phyloP scores from a whole-genome alignment of 2,113 vertebrate genomes.

The Clupea harengus region DNA sequence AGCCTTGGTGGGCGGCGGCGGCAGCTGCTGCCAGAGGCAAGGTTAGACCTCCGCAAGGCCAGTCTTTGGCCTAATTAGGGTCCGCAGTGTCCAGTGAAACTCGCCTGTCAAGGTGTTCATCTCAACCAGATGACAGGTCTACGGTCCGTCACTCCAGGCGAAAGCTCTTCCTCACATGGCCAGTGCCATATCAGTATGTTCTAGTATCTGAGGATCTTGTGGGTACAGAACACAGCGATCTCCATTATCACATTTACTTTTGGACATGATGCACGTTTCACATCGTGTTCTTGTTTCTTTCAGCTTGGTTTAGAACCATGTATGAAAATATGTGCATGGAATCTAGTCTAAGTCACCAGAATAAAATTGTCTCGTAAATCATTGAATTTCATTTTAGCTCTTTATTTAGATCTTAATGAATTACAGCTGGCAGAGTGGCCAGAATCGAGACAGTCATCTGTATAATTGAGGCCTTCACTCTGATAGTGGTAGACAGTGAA shows the following conservation, averaged over 20 bases:
- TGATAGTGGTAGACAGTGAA: neutral
- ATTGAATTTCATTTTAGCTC: neutral
- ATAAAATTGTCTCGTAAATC: neutral
- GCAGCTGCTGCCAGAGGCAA: constrained; percentile 39
- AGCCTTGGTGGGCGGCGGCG: constrained; percentile 26
- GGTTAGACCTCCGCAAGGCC: constrained; percentile 19
- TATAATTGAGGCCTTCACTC: neutral
- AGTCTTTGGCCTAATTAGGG: neutral
- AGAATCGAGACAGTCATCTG: neutral
- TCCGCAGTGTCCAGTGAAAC: neutral
- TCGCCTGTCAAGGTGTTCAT: neutral
- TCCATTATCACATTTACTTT: neutral
- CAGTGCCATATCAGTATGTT: neutral
- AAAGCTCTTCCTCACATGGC: neutral
- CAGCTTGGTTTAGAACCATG: neutral
- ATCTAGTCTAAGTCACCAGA: neutral
- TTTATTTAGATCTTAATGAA: neutral
- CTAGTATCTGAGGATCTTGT: neutral
- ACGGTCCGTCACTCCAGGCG: neutral
- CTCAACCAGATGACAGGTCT: neutral
- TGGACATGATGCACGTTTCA: neutral
- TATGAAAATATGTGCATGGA: neutral
- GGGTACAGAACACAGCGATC: neutral
- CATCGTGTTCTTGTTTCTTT: neutral
- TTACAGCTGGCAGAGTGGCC: neutral